Conservation (phyloP, 2,797 vertebrate genomes). For the Novumbra hubbsi region DNA sequence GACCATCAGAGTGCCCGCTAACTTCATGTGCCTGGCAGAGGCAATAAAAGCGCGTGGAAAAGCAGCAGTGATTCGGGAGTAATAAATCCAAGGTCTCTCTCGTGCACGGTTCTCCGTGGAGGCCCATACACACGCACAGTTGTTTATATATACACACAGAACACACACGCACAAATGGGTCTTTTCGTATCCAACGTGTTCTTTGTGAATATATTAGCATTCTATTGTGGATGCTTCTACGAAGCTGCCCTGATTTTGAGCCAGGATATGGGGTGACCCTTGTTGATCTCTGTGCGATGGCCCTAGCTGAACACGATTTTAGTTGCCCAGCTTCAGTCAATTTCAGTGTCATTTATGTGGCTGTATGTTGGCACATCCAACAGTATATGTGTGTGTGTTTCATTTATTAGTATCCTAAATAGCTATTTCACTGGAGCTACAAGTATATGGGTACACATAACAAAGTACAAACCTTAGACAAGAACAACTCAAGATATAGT, state of each 20-base stretch:
- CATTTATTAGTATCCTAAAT: too few relatives aligned
- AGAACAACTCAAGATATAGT: too few relatives aligned
- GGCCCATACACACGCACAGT: neutral
- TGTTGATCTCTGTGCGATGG: neutral
- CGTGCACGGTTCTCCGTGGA: neutral
- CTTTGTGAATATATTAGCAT: neutral
- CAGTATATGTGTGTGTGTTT: neutral
- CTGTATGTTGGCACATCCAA: neutral
- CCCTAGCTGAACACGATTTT: neutral
- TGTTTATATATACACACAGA: neutral
- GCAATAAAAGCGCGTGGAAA: conserved; percentile 29
- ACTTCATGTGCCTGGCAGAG: conserved; percentile 21
- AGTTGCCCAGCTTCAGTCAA: neutral
- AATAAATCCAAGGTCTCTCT: neutral
- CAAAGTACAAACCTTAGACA: too few relatives aligned
- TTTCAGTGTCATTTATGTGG: neutral
- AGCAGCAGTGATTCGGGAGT: neutral
- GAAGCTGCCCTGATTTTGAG: neutral
- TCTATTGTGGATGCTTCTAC: neutral
- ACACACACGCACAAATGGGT: neutral
- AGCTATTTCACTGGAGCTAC: too few relatives aligned
- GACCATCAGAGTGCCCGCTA: conserved; percentile 30
- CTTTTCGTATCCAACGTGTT: neutral
- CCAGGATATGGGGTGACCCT: neutral
- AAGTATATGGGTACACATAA: too few relatives aligned